Evolutionary conservation across 64 coral and sea anemone genomes (phyloP).

Genomic region (Porites lutea): DNA sequence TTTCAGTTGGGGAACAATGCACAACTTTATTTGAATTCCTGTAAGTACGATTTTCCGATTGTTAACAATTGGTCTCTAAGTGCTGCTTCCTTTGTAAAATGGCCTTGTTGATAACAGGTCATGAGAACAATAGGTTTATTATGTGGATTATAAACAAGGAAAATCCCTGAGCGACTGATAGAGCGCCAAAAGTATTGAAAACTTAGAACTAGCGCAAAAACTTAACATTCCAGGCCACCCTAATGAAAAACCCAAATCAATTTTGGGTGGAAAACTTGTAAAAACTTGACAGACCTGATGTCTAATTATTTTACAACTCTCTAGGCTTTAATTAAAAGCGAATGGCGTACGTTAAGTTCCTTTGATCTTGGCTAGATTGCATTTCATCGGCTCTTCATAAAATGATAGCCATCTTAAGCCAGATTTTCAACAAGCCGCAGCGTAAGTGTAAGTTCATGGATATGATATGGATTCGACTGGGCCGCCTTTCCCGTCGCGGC

Average conservation of each 20-base stretch:
- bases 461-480: not conserved
- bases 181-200: not conserved
- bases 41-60: conserved; percentile 19
- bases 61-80: conserved; percentile 9
- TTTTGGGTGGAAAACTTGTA: conserved; percentile 8
- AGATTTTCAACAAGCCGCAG: conserved; percentile 42
- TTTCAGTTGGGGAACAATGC: not conserved
- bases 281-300: not conserved
- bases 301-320: conserved; percentile 33
- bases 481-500: conserved; percentile 5
- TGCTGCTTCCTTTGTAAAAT: conserved; percentile 35
- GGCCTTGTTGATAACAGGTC: conserved; percentile 34
- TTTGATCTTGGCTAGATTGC: conserved; percentile 11
- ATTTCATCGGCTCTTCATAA: conserved; percentile 31
- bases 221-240: not conserved
- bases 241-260: not conserved
- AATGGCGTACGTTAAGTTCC: conserved; percentile 1
- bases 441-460: not conserved
- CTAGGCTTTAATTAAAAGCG: conserved; percentile 17
- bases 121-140: conserved; percentile 12
- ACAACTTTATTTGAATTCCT: conserved; percentile 13
- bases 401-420: conserved; percentile 39
- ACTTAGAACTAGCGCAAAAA: not conserved
- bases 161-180: not conserved
- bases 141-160: not conserved